Base-by-base conservation (phyloP, 2,888 invertebrate species). In the Hemicrepidius hirtus region DNA sequence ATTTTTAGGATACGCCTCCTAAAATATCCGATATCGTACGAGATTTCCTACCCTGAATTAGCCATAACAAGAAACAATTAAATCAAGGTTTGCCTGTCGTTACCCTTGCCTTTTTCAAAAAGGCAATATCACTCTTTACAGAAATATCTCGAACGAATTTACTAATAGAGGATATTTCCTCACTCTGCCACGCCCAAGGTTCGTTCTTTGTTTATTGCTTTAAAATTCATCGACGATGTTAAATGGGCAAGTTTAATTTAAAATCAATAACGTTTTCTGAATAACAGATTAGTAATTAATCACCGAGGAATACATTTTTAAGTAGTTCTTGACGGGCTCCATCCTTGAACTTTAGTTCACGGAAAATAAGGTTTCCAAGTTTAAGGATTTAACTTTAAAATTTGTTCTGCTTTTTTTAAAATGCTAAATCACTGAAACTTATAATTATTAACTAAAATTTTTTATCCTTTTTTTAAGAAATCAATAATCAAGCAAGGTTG, bases 61-160 rank as follows among this genome's bases (percentile, higher is more conserved):
- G 18, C 28, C 53, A n/a, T 24, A 55, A 37, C 41, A 7, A 55
- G 37, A 46, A 46, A 46, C 46, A 62, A 62, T 28, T 49, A 40
- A 50, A 50, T 62, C 60, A 50, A 50, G 68, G 68, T 62, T 60
- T 53, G 20, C 40, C 32, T 37, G 60, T 68, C 35, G 60, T 60
- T 68, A 60, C 68, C 68, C 68, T 68, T 68, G 68, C 50, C 49
- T 46, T 60, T 68, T 50, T 49, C 40, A 21, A 53, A 46, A 62
- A 50, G 40, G 24, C 50, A 68, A 57, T 40, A 21, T 35, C 32
- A 24, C 60, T 49, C 35, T 62, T 57, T 41, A 49, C 32, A 68
- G 46, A 68, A 68, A 37, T 35, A 62, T 35, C 46, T 63, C 28
- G 49, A 49, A 16, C 46, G 21, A 63, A 46, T 63, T 63, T 20